A percentile compares a stretch with the other conserved stretches of the same genome.
phyloP scores from a whole-genome alignment of 1,140 invertebrate genomes.

The Habropoda laboriosa region DNA sequence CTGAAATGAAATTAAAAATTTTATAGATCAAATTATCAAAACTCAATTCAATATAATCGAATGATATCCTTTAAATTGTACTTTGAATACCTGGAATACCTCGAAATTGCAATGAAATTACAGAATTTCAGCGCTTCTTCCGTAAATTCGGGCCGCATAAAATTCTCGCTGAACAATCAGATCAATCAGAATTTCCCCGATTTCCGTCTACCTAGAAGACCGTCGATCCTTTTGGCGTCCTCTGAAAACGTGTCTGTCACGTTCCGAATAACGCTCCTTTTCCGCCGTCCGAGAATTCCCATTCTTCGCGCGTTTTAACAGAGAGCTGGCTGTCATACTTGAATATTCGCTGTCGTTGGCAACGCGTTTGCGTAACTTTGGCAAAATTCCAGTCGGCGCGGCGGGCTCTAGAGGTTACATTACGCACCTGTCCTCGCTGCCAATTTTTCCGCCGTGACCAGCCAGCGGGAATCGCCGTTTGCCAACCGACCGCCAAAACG shows the following conservation, averaged over 20 bases:
- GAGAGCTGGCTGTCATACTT: slow-evolving; percentile 22
- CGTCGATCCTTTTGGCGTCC: background rate
- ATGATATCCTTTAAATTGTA: too few species aligned
- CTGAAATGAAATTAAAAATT: too few species aligned
- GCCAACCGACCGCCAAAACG: slow-evolving; percentile 29
- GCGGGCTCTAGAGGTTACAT: slow-evolving; percentile 34
- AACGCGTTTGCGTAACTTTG: slow-evolving; percentile 56
- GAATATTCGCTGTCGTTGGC: slow-evolving; percentile 27
- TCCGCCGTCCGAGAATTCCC: slow-evolving; percentile 40
- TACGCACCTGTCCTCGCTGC: slow-evolving; percentile 48
- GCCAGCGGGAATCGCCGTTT: background rate
- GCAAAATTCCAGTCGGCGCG: slow-evolving; percentile 31
- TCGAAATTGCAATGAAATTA: too few species aligned
- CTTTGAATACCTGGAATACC: too few species aligned
- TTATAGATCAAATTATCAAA: too few species aligned
- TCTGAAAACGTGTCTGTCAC: background rate
- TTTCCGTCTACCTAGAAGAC: background rate
- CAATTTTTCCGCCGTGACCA: slow-evolving; percentile 38
- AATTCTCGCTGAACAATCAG: too few species aligned
- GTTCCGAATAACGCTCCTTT: slow-evolving; percentile 11
- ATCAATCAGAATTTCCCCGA: too few species aligned
- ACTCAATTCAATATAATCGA: too few species aligned
- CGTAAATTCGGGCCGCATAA: too few species aligned
- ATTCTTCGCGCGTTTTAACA: slow-evolving; percentile 55
- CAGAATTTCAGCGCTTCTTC: too few species aligned